Evolutionary conservation across 2,888 invertebrate genomes (phyloP), one percentile per base, ranked within the genome.

Genomic region (Heliconius aoede): DNA sequence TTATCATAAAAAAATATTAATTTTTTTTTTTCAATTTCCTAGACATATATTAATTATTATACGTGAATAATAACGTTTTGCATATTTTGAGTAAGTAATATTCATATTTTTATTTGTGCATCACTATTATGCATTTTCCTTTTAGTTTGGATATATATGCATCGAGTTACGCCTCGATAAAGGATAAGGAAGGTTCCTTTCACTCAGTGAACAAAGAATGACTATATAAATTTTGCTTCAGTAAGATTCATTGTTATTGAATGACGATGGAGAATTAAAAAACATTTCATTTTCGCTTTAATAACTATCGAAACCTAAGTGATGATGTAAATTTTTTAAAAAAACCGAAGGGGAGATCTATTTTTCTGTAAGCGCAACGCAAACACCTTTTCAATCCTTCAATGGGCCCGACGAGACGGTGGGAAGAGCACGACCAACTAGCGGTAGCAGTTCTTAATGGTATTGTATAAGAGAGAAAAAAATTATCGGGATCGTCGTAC

Each of bases 331-430:
- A 86, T 90, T 86, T 86, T 88, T 40, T 90, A 89, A 86, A 88
- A n/a, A 91, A 91, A 86, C 84, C 86, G 89, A 92, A 92, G 94
- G 94, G 94, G 93, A 88, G 88, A 90, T 90, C 91, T 91, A 92
- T 93, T 94, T 93, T 92, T 89, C 87, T 87, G 87, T 88, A 87
- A 87, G 87, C 86, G 84, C 86, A 89, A 88, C 94, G 94, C 89
- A 95, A 95, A 95, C 95, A 95, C 94, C 95, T 94, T 90, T 95
- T 95, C 91, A 94, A 91, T 89, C 89, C 90, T 89, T 93, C 91
- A 94, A 94, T 91, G 85, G 93, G 88, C 86, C 86, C 88, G 90
- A 91, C 89, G 86, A 86, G 90, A 86, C 83, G 90, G 87, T 86
- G 87, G 86, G 87, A 87, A 86, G 87, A 86, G 87, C 87, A 84